Base-by-base conservation (phyloP, 2,888 invertebrate species). In the Caenorhabditis wallacei region DNA sequence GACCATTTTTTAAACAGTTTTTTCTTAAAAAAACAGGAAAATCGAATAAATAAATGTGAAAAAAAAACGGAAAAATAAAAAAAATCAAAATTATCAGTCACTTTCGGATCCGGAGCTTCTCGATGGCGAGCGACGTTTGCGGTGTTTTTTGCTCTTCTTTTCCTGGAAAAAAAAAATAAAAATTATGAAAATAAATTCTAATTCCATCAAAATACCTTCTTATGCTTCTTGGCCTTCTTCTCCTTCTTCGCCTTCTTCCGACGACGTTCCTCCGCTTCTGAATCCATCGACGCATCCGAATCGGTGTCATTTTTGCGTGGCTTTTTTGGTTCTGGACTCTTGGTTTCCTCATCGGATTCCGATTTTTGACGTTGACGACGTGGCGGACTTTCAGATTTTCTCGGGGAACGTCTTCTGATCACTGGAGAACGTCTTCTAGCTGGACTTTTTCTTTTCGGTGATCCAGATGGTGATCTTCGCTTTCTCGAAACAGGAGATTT, bases 111-210 rank as follows among this genome's bases (percentile, higher is more conserved):
- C 84, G 7, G 84, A 78, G 40, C 79, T 70, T 64, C 35, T 37
- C 8, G 83, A 64, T 40, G 82, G 75, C n/a, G 86, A 80, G 30
- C 71, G 82, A 22, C 85, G 72, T 64, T 81, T 85, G 22, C 86
- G 82, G 46, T 86, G 84, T 68, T 85, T 85, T 78, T 85, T 78
- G 54, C 61, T 84, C 81, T 86, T 86, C 74, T 86, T 86, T n/a
- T 86, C 86, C 84, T 85, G 71, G n/a, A n/a, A n/a, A n/a, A n/a
- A n/a, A n/a, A n/a, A n/a, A n/a, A n/a, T n/a, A n/a, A n/a, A 68
- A 85, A 85, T 16, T 11, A 43, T n/a, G 7, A 7, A 10, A 18
- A 24, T 48, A n/a, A 30, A 0, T 4, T 30, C 30, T 16, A 40
- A 30, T 18, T 35, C 11, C 20, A 16, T 43, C n/a, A n/a, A n/a